phyloP scores from a whole-genome alignment of 2,888 invertebrate species.

The Andrena flavipes region DNA sequence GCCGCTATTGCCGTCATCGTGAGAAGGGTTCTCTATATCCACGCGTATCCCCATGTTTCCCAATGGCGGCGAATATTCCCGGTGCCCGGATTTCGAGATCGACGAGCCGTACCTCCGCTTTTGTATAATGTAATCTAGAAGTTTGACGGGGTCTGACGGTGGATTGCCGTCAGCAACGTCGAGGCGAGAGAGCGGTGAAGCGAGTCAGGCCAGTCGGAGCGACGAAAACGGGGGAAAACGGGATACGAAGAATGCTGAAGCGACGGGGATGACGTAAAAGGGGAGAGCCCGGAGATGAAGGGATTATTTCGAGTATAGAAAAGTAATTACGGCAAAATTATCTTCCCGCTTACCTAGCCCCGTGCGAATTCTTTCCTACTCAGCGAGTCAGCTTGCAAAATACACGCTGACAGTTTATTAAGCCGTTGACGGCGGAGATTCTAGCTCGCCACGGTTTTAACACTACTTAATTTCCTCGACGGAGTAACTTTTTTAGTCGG shows the following conservation, averaged over 20 bases:
- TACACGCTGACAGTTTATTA: not conserved
- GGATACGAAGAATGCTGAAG: slow-evolving; percentile 38
- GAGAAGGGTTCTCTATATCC: slow-evolving; percentile 9
- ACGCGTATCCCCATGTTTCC: not conserved
- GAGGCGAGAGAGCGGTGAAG: slow-evolving; percentile 20
- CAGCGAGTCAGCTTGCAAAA: not conserved
- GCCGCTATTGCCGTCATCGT: not conserved
- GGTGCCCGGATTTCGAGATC: slow-evolving; percentile 59
- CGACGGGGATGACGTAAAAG: slow-evolving; percentile 21
- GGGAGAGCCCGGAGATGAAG: slow-evolving; percentile 32
- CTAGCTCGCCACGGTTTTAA: not conserved
- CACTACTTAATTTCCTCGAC: not conserved
- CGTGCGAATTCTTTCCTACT: not conserved
- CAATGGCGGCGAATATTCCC: slow-evolving; percentile 41
- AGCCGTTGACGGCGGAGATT: slow-evolving; percentile 5
- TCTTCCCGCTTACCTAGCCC: not conserved
- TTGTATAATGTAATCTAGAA: slow-evolving; percentile 82
- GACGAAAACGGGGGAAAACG: slow-evolving; percentile 13
- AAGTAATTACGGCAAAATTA: slow-evolving; percentile 53
- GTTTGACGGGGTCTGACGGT: slow-evolving; percentile 78
- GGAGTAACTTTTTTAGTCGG: too few species aligned
- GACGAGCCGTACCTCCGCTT: slow-evolving; percentile 77
- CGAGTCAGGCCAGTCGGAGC: slow-evolving; percentile 16
- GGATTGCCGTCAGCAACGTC: slow-evolving; percentile 50
- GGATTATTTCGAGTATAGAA: slow-evolving; percentile 55